Conservation (phyloP, 1,140 invertebrate genomes). For the Lasaia peninsularis region DNA sequence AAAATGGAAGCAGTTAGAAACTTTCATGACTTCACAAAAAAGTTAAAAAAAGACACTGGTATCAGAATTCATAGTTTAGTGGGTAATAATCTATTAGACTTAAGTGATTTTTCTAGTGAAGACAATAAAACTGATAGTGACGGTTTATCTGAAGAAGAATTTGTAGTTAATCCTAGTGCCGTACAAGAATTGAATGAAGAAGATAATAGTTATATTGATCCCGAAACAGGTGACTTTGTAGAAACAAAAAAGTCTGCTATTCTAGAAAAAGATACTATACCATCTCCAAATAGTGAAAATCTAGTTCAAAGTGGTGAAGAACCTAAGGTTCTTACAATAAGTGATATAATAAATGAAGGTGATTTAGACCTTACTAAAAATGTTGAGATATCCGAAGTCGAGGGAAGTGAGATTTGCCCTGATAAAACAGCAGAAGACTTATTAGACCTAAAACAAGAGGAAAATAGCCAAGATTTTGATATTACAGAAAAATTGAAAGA, state of each 20-base stretch:
- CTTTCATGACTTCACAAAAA: conserved; percentile 75
- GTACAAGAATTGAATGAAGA: conserved; percentile 67
- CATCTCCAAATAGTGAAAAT: conserved; percentile 19
- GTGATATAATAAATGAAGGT: conserved; percentile 71
- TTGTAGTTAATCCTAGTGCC: conserved; percentile 69
- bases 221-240: conserved; percentile 73
- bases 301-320: conserved; percentile 28
- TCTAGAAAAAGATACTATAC: conserved; percentile 18
- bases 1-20: conserved; percentile 73
- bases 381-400: conserved; percentile 72
- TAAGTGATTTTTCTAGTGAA: conserved; percentile 73
- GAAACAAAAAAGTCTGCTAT: conserved; percentile 42
- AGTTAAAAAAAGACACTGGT: conserved; percentile 74
- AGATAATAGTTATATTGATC: conserved; percentile 74
- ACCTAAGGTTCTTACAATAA: conserved; percentile 68
- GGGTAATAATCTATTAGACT: conserved; percentile 71
- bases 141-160: conserved; percentile 71
- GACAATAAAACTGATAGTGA: conserved; percentile 65
- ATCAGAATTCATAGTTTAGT: conserved; percentile 72
- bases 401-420: conserved; percentile 65
- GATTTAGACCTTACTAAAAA: conserved; percentile 69
- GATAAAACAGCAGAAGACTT: conserved; percentile 61
- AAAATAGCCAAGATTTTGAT: conserved; percentile 66
- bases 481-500: conserved; percentile 79
- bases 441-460: conserved; percentile 57